Conservation (phyloP, 2,113 vertebrate species). For the Pelobates fuscus region DNA sequence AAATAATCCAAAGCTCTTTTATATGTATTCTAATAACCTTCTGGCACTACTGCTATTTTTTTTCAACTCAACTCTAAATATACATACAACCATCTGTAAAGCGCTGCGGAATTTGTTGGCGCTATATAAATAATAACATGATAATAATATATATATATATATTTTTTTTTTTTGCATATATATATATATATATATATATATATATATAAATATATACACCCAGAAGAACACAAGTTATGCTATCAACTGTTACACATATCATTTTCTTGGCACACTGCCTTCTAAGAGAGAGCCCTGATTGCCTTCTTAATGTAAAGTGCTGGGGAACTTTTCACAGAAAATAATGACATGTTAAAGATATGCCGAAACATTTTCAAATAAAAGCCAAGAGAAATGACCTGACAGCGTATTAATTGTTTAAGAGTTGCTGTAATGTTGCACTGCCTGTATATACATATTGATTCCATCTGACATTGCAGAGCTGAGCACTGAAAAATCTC, state of each 20-base stretch:
- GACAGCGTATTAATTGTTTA: conserved; percentile 67
- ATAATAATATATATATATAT: no score
- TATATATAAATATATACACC: not conserved
- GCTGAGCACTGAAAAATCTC: conserved; percentile 53
- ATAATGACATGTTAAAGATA: conserved; percentile 69
- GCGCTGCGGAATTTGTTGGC: no score
- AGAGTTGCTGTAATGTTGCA: conserved; percentile 60
- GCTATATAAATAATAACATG: no score
- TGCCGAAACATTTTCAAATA: conserved; percentile 65
- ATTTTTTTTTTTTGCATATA: no score
- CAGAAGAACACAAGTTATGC: conserved; percentile 12
- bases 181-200: no score
- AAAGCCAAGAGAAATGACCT: conserved; percentile 61
- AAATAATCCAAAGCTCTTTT: no score
- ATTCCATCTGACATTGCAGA: conserved; percentile 60
- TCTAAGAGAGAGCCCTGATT: conserved; percentile 30
- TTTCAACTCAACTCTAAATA: no score
- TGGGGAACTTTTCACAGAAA: conserved; percentile 68
- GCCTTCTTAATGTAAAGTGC: conserved; percentile 55
- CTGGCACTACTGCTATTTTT: no score
- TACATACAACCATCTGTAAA: no score
- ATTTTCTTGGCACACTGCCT: conserved; percentile 36
- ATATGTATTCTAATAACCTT: no score
- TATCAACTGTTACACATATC: conserved; percentile 20
- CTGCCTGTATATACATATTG: conserved; percentile 58